phyloP scores from a whole-genome alignment of 2,797 vertebrate species.

The Pseudochaenichthys georgianus region DNA sequence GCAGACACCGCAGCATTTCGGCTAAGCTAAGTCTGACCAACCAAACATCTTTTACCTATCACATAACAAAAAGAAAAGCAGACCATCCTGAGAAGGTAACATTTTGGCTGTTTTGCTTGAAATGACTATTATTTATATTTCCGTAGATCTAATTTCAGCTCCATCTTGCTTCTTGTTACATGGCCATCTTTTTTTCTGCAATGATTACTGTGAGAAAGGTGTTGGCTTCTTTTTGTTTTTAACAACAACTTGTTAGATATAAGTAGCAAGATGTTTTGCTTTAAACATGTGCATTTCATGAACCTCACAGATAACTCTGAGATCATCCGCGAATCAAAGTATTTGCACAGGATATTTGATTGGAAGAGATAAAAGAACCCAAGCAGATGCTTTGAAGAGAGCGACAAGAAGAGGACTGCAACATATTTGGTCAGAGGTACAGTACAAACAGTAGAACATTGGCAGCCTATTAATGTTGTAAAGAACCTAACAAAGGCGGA shows the following conservation, averaged over 20 bases:
- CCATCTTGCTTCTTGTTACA: no score
- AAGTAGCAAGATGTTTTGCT: background rate
- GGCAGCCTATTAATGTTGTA: background rate
- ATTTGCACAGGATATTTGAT: constrained; percentile 28
- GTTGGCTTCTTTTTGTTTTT: background rate
- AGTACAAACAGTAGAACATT: background rate
- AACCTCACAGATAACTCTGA: background rate
- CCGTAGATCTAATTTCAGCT: background rate
- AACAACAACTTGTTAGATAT: background rate
- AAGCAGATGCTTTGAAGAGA: background rate
- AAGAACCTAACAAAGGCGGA: constrained; percentile 3
- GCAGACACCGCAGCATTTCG: background rate
- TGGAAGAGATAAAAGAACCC: constrained; percentile 13
- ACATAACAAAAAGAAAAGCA: background rate
- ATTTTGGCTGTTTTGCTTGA: background rate
- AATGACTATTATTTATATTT: background rate
- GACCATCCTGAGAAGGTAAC: background rate
- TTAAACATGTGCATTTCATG: background rate
- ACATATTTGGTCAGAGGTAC: background rate
- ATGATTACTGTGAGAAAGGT: background rate
- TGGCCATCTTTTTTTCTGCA: background rate
- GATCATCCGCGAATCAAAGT: background rate
- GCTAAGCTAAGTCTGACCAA: background rate
- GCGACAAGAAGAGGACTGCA: background rate
- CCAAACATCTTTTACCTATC: background rate